A percentile compares a stretch with the other conserved stretches of the same genome.
These are phyloP conservation scores for Trisateles emortualis DNA, from an alignment of 2,888 invertebrate genomes.

Conservation along the genomic window DNA sequence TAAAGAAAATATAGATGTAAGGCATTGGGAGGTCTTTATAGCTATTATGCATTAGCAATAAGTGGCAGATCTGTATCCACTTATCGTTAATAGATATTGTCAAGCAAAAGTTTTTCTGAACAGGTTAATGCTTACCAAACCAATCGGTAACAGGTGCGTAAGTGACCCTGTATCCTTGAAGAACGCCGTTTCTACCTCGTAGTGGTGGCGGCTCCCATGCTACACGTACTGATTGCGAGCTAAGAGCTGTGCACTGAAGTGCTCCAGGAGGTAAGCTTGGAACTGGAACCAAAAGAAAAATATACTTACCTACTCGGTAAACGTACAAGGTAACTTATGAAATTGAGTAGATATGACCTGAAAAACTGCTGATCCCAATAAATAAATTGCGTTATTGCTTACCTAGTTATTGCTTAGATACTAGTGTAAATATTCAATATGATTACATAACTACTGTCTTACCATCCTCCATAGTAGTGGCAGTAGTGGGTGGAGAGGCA, in stretches of 20 bases:
- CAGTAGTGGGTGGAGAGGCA: constrained; percentile 92
- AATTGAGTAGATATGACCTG: not conserved
- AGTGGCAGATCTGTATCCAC: too few species aligned
- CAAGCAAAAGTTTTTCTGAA: not conserved
- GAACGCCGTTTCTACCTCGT: constrained; percentile 93
- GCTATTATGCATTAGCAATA: too few species aligned
- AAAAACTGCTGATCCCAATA: too few species aligned
- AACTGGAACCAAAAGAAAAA: constrained; percentile 81
- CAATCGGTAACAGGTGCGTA: constrained; percentile 93
- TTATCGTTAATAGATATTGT: too few species aligned
- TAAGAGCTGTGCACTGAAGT: constrained; percentile 92
- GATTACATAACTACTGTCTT: constrained; percentile 59
- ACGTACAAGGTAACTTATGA: too few species aligned
- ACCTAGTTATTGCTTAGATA: too few species aligned
- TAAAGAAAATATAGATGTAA: too few species aligned
- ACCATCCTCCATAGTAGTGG: constrained; percentile 95
- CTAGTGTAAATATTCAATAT: not conserved
- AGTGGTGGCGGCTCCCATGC: constrained; percentile 94
- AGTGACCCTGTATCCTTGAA: constrained; percentile 95
- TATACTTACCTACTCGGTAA: not conserved
- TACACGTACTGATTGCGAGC: constrained; percentile 94
- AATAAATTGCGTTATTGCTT: too few species aligned
- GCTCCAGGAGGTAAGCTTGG: constrained; percentile 95
- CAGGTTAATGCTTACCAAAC: constrained; percentile 88
- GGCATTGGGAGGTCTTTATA: too few species aligned